Evolutionary conservation across 2,797 vertebrate species (phyloP).

Genomic region (Avahi laniger): DNA sequence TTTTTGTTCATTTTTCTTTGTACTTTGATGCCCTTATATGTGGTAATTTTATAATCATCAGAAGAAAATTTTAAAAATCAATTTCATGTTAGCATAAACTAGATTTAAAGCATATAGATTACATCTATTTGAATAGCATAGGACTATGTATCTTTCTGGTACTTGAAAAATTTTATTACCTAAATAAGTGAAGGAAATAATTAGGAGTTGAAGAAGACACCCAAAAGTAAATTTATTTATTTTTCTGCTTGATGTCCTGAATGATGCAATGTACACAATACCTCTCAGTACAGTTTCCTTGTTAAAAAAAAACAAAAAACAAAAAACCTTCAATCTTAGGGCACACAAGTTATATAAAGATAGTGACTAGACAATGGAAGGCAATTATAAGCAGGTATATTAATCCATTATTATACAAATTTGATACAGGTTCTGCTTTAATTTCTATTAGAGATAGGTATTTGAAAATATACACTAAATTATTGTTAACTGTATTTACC

Average conservation of each 20-base stretch:
- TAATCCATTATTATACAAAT: neutral
- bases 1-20: neutral
- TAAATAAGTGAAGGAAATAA: neutral
- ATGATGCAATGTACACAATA: neutral
- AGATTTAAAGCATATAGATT: neutral
- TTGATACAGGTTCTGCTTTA: neutral
- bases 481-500: neutral
- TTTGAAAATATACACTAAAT: neutral
- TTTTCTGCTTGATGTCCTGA: neutral
- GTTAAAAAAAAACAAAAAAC: neutral
- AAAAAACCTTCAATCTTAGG: neutral
- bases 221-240: neutral
- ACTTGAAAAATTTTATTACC: neutral
- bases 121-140: neutral
- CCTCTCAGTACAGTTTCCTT: neutral
- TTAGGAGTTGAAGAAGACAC: neutral
- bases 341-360: neutral
- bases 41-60: neutral
- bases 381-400: neutral
- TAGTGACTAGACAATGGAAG: neutral
- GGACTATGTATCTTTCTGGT: neutral
- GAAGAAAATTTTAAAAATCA: neutral
- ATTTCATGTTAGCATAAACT: neutral
- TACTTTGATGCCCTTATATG: neutral
- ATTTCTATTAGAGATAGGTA: neutral